Base-by-base conservation (phyloP, 2,797 vertebrate species). In the Arremon aurantiirostris region DNA sequence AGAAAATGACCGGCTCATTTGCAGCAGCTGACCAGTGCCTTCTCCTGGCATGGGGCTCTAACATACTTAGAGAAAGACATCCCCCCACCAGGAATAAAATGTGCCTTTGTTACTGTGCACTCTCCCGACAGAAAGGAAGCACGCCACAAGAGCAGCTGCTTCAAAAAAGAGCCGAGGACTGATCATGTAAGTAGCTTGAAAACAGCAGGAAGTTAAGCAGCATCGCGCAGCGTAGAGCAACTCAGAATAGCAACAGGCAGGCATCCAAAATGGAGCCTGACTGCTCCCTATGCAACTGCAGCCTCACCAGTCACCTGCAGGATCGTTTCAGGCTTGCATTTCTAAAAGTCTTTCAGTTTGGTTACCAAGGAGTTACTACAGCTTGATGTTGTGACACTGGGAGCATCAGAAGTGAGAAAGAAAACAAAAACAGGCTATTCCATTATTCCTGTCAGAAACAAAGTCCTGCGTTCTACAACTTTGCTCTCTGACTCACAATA, bases 211-310 rank as follows among this genome's bases (percentile, higher is more conserved):
- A 93, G 93, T 89, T 89, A 55, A 93, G 90, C 92, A 90, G 94
- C 93, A 49, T 69, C 22, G 55, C 10, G 3, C 77, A 76, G 88
- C 17, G 0, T 0, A 87, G 34, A 78, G 59, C 82, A 68, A 88
- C 94, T 93, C 75, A 37, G 92, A 96, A 95, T 53, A 96, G 93
- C 91, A 93, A 91, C 94, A 85, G 93, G 12, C 63, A 72, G 83
- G 81, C 90, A 95, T 93, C 70, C 95, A 95, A 95, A 95, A 96
- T 92, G 95, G 95, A 93, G 94, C 81, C 86, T 21, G 80, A 16
- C 77, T 34, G 64, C 0, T 82, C 90, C 85, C 90, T 12, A 0
- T 7, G 63, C 88, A 35, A 14, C 26, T 8, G 69, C 92, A 75
- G 90, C 73, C 63, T 79, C 88, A 14, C 47, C 73, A 60, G 65